A percentile compares a stretch with the other conserved stretches of the same genome.
Evolutionary conservation across 2,888 invertebrate genomes (phyloP).

Genomic region (Phalera bucephala): DNA sequence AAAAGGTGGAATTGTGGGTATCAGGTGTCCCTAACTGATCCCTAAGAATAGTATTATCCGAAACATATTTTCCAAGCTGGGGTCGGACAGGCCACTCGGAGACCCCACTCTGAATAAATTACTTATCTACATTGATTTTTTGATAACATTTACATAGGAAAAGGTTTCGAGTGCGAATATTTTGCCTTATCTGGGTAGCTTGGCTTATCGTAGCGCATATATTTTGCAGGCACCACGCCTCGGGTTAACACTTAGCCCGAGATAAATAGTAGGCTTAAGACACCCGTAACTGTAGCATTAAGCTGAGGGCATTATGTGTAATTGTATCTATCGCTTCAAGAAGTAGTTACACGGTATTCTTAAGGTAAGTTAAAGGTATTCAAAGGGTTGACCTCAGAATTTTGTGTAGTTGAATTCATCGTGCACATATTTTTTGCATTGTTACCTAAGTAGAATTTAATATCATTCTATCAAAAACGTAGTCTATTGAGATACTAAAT

Average conservation of each 20-base stretch:
- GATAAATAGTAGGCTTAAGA: conserved; percentile 17
- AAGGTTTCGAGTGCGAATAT: conserved; percentile 29
- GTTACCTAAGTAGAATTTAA: too few relatives aligned
- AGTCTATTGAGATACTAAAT: too few relatives aligned
- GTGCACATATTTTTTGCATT: too few relatives aligned
- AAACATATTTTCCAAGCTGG: conserved; percentile 67
- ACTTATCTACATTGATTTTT: conserved; percentile 55
- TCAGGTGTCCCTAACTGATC: conserved; percentile 77
- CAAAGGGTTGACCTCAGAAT: background rate
- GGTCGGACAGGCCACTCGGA: conserved; percentile 50
- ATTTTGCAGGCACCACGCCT: conserved; percentile 12
- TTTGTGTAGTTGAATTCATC: too few relatives aligned
- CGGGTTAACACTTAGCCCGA: conserved; percentile 14
- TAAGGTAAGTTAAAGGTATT: too few relatives aligned
- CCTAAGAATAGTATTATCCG: conserved; percentile 69
- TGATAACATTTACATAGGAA: conserved; percentile 45
- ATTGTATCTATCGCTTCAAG: too few relatives aligned
- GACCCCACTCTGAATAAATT: conserved; percentile 74
- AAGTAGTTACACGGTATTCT: background rate
- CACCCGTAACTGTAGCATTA: conserved; percentile 14
- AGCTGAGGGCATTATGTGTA: conserved; percentile 19
- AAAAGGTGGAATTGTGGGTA: conserved; percentile 51
- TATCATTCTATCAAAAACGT: too few relatives aligned
- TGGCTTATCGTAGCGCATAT: conserved; percentile 20
- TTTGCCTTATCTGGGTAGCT: conserved; percentile 18